Conservation (phyloP, 2,113 vertebrate genomes). For the Siphamia tubifer region DNA sequence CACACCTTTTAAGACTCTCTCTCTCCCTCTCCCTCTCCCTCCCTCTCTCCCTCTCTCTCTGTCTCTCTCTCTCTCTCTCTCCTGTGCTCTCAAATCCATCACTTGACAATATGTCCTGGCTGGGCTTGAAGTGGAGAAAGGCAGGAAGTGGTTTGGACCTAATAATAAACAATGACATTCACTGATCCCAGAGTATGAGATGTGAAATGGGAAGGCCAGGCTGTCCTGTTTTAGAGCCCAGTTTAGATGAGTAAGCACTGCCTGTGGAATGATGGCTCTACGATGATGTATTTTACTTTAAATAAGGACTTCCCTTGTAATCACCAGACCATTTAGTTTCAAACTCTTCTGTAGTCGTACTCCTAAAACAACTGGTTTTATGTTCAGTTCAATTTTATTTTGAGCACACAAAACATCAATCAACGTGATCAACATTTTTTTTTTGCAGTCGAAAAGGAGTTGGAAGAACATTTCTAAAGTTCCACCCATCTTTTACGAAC, state of each 20-base stretch:
- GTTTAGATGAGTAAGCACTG: constrained; percentile 62
- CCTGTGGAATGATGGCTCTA: constrained; percentile 46
- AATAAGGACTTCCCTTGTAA: constrained; percentile 43
- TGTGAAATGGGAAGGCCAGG: constrained; percentile 50
- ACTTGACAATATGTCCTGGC: constrained; percentile 23
- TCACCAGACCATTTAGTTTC: constrained; percentile 16
- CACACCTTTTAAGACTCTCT: constrained; percentile 28
- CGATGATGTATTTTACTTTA: constrained; percentile 36
- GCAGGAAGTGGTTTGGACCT: constrained; percentile 68
- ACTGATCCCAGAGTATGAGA: constrained; percentile 49
- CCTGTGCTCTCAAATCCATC: constrained; percentile 24
- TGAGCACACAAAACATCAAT: no score
- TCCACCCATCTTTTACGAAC: no score
- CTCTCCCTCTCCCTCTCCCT: neutral
- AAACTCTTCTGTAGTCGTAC: neutral
- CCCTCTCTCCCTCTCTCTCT: constrained; percentile 10
- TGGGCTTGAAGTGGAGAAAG: constrained; percentile 55
- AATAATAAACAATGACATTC: constrained; percentile 76
- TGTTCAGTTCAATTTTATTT: no score
- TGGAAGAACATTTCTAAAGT: no score
- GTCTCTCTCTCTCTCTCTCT: no score
- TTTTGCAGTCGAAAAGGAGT: no score
- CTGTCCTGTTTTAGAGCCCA: constrained; percentile 58
- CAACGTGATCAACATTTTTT: no score
- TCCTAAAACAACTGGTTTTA: neutral